phyloP scores from a whole-genome alignment of 2,888 invertebrate genomes.

The Eueremaeus valkanovi region DNA sequence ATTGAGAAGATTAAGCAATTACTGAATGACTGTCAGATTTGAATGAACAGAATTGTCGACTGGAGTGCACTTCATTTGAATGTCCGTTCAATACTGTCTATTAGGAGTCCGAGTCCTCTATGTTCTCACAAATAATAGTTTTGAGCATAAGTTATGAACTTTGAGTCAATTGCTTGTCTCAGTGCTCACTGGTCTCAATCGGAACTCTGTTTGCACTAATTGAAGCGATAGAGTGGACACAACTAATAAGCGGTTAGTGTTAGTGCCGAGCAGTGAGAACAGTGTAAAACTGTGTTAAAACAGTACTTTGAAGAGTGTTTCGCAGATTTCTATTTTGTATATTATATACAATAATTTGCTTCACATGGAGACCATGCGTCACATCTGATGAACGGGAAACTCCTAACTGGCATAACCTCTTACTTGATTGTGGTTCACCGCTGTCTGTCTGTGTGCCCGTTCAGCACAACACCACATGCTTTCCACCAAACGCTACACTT shows the following conservation, averaged over 20 bases:
- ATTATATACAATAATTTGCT: neutral
- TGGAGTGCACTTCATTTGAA: neutral
- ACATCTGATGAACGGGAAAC: neutral
- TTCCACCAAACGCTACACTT: neutral
- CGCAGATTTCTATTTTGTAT: neutral
- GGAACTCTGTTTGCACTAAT: neutral
- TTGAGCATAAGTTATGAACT: neutral
- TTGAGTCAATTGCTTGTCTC: constrained; percentile 6
- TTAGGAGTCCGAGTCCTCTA: too few species aligned
- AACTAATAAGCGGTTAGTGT: neutral
- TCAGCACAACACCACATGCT: constrained; percentile 27
- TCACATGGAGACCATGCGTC: constrained; percentile 24
- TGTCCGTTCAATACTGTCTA: neutral
- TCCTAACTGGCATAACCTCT: constrained; percentile 23
- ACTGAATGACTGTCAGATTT: constrained; percentile 16
- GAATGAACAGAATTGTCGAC: neutral
- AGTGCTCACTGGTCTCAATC: neutral
- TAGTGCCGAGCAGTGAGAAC: too few species aligned
- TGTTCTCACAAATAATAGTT: neutral
- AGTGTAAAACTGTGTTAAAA: neutral
- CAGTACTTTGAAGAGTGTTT: neutral
- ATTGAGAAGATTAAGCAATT: constrained; percentile 24
- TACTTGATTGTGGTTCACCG: constrained; percentile 21
- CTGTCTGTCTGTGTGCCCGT: constrained; percentile 2
- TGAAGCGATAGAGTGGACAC: neutral